Evolutionary conservation across 2,888 invertebrate species (phyloP).

Genomic region (Melipona bicolor): DNA sequence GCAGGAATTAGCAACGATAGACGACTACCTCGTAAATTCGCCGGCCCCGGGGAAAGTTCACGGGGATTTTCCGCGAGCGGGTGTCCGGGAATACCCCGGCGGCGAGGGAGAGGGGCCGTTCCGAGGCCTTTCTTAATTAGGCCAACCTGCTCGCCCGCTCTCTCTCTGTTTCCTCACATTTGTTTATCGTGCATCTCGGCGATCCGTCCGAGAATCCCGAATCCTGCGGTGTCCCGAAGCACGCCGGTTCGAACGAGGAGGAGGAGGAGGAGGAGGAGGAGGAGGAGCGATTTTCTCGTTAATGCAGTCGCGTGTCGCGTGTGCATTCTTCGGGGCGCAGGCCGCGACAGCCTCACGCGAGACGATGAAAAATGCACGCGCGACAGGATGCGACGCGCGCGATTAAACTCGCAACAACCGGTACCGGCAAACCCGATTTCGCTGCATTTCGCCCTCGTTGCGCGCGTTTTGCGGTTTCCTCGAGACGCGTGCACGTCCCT

Average conservation of each 20-base stretch:
- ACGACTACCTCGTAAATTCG: conserved; percentile 66
- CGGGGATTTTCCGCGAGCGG: conserved; percentile 62
- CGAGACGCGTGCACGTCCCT: conserved; percentile 13
- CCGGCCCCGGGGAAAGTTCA: conserved; percentile 54
- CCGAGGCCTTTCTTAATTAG: conserved; percentile 53
- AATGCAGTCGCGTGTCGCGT: conserved; percentile 68
- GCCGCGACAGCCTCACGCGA: conserved; percentile 66
- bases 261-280: neutral
- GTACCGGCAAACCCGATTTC: conserved; percentile 39
- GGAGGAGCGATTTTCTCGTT: conserved; percentile 77
- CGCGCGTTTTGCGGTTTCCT: conserved; percentile 43
- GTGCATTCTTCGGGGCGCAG: conserved; percentile 57
- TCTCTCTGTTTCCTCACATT: conserved; percentile 38
- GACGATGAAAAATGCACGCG: conserved; percentile 78
- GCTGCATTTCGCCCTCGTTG: conserved; percentile 23
- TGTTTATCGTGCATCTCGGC: conserved; percentile 34
- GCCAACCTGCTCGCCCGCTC: conserved; percentile 30
- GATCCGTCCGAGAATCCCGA: too few species aligned
- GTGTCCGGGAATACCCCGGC: conserved; percentile 28
- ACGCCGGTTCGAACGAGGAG: neutral
- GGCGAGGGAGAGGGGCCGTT: neutral
- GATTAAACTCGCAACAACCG: conserved; percentile 59
- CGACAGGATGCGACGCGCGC: conserved; percentile 46
- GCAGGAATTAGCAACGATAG: conserved; percentile 74
- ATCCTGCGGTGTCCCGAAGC: neutral